A percentile compares a stretch with the other conserved stretches of the same genome.
phyloP scores from a whole-genome alignment of 2,113 vertebrate species.

The Catagonus wagneri region DNA sequence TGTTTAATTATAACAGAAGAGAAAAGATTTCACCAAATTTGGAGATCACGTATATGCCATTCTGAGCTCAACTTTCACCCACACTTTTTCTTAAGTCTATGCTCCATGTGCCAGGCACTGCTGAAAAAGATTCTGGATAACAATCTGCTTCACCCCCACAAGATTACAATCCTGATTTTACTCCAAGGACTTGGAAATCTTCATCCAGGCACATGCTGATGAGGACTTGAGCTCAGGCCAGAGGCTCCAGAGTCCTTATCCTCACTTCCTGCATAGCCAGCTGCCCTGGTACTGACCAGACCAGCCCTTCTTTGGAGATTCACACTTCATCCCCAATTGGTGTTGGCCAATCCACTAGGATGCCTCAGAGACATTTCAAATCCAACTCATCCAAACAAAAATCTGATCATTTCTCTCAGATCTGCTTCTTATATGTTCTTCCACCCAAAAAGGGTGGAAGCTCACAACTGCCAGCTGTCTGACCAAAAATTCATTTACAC shows the following conservation, averaged over 20 bases:
- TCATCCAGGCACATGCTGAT: neutral
- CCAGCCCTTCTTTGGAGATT: neutral
- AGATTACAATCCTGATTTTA: neutral
- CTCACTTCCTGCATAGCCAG: neutral
- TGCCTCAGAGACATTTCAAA: neutral
- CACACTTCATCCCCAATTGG: neutral
- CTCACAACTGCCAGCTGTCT: too few species aligned
- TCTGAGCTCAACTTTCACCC: neutral
- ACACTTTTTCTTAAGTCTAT: neutral
- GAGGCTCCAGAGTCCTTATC: too few species aligned
- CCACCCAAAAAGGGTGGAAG: fast-evolving
- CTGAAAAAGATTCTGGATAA: neutral
- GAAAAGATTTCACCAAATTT: neutral
- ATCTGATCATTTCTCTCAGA: neutral
- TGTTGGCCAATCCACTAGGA: fast-evolving
- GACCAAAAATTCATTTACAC: neutral
- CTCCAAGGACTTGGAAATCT: neutral
- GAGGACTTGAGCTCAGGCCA: neutral
- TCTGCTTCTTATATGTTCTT: neutral
- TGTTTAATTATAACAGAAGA: neutral
- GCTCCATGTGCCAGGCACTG: neutral
- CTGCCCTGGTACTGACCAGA: fast-evolving
- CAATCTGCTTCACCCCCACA: neutral
- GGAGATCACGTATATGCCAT: neutral
- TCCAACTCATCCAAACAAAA: neutral